Percentiles rank a stretch among this genome's conserved stretches.
Evolutionary conservation across 2,113 vertebrate genomes (phyloP).

Genomic region (Misgurnus mizolepis): DNA sequence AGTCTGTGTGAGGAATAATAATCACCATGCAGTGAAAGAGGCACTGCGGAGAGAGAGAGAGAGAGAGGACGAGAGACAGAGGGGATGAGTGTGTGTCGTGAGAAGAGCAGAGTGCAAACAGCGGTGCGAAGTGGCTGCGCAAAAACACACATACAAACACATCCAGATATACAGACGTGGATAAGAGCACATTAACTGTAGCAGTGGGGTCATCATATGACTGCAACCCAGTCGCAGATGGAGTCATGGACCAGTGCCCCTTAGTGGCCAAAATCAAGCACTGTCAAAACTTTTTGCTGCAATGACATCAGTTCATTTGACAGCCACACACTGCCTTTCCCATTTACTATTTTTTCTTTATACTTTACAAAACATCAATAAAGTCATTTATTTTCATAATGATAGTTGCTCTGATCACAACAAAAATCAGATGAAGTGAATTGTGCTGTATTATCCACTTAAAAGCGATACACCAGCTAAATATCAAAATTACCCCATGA

Average conservation of each 20-base stretch:
- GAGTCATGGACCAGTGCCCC: slow-evolving; percentile 3
- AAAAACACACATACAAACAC: not conserved
- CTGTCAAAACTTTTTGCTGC: not conserved
- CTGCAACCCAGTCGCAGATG: not conserved
- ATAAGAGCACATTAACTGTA: slow-evolving; percentile 37
- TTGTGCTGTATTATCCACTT: no score
- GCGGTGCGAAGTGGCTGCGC: slow-evolving; percentile 21
- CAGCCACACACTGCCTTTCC: no score
- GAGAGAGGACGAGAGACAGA: slow-evolving; percentile 24
- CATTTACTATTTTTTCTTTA: no score
- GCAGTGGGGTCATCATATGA: slow-evolving; percentile 23
- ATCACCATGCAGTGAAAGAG: slow-evolving; percentile 56
- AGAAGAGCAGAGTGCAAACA: slow-evolving; percentile 25
- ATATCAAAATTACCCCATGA: no score
- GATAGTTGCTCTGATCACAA: no score
- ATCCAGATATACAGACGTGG: not conserved
- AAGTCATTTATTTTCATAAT: no score
- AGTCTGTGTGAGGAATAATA: slow-evolving; percentile 57
- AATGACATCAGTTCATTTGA: slow-evolving; percentile 15
- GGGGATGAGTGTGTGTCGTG: not conserved
- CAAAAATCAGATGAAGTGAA: no score
- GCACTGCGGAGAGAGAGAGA: slow-evolving; percentile 35
- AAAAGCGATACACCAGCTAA: no score
- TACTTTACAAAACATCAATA: no score
- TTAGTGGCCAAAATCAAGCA: slow-evolving; percentile 11